Evolutionary conservation across 2,888 invertebrate species (phyloP).

Genomic region (Folsomia manolachei): DNA sequence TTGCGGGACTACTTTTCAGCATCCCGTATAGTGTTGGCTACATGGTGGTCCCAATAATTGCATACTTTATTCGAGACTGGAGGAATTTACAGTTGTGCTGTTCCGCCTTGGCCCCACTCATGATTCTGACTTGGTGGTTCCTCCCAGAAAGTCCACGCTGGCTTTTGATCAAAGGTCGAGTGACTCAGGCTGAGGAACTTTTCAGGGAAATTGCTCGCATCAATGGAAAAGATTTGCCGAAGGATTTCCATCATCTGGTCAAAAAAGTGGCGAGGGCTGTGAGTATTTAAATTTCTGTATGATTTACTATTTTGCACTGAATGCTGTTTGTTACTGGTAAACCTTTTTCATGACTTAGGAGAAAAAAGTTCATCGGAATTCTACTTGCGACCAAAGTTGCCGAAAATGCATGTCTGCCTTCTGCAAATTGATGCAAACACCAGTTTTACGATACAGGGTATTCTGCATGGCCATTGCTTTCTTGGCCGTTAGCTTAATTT

Average conservation of each 20-base stretch:
- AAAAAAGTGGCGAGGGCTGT: neutral
- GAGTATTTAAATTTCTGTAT: no score
- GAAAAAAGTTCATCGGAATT: no score
- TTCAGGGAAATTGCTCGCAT: slow-evolving; percentile 27
- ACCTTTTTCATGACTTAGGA: no score
- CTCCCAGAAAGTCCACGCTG: slow-evolving; percentile 34
- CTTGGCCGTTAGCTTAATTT: slow-evolving; percentile 23
- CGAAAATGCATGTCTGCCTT: neutral
- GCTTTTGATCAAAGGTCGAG: slow-evolving; percentile 26
- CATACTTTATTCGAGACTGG: slow-evolving; percentile 35
- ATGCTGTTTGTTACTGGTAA: no score
- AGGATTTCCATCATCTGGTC: slow-evolving; percentile 12
- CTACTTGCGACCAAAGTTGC: neutral
- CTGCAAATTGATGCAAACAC: neutral
- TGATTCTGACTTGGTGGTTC: slow-evolving; percentile 27
- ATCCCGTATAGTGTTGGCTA: slow-evolving; percentile 29
- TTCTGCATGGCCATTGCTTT: neutral
- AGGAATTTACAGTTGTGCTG: slow-evolving; percentile 23
- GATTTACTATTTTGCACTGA: no score
- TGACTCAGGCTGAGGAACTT: slow-evolving; percentile 25
- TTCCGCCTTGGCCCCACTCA: slow-evolving; percentile 15
- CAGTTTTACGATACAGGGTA: neutral
- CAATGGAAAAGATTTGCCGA: slow-evolving; percentile 22
- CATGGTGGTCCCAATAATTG: slow-evolving; percentile 31
- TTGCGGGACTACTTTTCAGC: slow-evolving; percentile 28